A percentile compares a stretch with the other conserved stretches of the same genome.
Evolutionary conservation across 2,113 vertebrate genomes (phyloP).

Genomic region (Coregonus clupeaformis): DNA sequence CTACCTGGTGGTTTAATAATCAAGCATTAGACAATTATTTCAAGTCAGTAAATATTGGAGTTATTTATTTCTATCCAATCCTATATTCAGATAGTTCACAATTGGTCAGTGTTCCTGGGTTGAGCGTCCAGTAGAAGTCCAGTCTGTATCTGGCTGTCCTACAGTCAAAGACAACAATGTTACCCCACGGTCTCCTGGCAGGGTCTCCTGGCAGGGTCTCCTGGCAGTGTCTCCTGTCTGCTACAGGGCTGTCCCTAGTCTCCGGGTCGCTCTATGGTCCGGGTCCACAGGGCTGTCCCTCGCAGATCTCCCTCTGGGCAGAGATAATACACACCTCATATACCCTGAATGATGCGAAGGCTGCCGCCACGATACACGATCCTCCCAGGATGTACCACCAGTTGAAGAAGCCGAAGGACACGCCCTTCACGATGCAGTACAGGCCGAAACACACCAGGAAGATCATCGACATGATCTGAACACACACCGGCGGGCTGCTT

Average conservation of each 20-base stretch:
- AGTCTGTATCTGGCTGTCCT: neutral
- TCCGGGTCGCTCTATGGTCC: slow-evolving; percentile 3
- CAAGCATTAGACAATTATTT: neutral
- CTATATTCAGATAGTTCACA: neutral
- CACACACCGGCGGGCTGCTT: slow-evolving; percentile 50
- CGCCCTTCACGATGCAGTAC: slow-evolving; percentile 61
- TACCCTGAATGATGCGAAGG: slow-evolving; percentile 60
- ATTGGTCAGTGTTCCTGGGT: neutral
- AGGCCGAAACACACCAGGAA: slow-evolving; percentile 55
- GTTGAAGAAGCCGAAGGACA: slow-evolving; percentile 60
- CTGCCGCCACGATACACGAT: slow-evolving; percentile 50
- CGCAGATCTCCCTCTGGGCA: slow-evolving; percentile 35
- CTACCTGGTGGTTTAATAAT: neutral
- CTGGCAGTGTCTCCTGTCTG: too few relatives aligned
- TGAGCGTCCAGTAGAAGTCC: neutral
- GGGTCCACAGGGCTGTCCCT: slow-evolving; percentile 20
- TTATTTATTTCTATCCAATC: too few relatives aligned
- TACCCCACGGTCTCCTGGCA: too few relatives aligned
- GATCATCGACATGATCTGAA: slow-evolving; percentile 59
- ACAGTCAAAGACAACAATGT: too few relatives aligned
- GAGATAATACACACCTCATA: slow-evolving; percentile 58
- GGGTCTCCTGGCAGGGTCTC: too few relatives aligned
- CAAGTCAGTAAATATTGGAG: too few relatives aligned
- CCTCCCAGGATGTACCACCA: slow-evolving; percentile 67
- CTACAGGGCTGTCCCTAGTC: neutral